Percentiles rank a stretch among this genome's conserved stretches.
Evolutionary conservation across 2,888 invertebrate genomes (phyloP).

Genomic region (Spisula subtruncata): DNA sequence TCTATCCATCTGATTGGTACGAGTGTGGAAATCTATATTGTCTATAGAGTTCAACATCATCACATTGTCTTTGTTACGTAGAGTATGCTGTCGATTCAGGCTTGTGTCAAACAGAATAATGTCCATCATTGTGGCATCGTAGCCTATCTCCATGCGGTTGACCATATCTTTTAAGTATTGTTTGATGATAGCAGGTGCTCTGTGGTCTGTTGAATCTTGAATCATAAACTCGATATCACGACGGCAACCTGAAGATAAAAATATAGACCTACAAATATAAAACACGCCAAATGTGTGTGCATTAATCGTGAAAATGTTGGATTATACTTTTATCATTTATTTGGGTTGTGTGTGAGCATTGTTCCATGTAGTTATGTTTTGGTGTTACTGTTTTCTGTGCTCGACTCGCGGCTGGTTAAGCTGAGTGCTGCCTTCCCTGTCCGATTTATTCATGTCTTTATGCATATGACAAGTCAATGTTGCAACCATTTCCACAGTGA

Average conservation of each 20-base stretch:
- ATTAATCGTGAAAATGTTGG: not conserved
- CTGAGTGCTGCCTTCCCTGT: too few species aligned
- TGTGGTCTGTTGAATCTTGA: not conserved
- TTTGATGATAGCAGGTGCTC: not conserved
- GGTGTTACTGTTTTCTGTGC: too few species aligned
- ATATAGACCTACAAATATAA: not conserved
- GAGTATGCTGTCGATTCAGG: not conserved
- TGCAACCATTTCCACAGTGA: not conserved
- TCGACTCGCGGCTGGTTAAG: too few species aligned
- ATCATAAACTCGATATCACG: slow-evolving; percentile 28
- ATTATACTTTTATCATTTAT: too few species aligned
- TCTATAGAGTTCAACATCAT: not conserved
- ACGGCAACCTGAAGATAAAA: not conserved
- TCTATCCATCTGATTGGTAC: not conserved
- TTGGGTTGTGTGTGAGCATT: too few species aligned
- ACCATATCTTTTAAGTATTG: slow-evolving; percentile 15
- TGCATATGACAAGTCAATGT: too few species aligned
- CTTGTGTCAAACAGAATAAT: not conserved
- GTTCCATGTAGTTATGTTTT: too few species aligned
- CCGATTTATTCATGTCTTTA: too few species aligned
- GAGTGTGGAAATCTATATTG: not conserved
- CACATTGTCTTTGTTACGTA: not conserved
- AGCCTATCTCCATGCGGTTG: not conserved
- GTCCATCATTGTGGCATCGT: not conserved
- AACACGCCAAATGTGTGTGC: not conserved